Evolutionary conservation across 2,888 invertebrate genomes (phyloP).

Genomic region (Campoplex nolae): DNA sequence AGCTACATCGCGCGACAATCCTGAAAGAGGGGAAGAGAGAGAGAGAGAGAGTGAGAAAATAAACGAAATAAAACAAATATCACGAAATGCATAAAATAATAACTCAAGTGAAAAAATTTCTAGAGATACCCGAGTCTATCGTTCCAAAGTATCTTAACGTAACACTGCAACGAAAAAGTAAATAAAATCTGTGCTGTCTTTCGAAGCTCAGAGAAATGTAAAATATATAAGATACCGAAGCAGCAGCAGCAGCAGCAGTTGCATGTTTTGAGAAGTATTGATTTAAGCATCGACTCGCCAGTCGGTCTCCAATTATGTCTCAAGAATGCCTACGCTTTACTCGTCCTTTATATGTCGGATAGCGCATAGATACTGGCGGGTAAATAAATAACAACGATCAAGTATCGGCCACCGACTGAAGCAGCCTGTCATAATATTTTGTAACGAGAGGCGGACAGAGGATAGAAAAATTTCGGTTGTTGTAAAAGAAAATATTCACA

Average conservation of each 20-base stretch:
- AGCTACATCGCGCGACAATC: not conserved
- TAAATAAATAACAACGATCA: constrained; percentile 53
- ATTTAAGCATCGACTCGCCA: constrained; percentile 27
- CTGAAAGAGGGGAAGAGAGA: not conserved
- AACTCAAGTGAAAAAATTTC: constrained; percentile 35
- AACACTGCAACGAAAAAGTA: constrained; percentile 54
- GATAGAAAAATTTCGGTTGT: not conserved
- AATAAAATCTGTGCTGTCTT: constrained; percentile 27
- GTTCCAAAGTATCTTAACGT: constrained; percentile 23
- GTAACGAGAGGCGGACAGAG: constrained; percentile 50
- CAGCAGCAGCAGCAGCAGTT: not conserved
- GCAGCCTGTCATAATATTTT: constrained; percentile 64
- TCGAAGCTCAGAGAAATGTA: constrained; percentile 9
- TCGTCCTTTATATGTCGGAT: constrained; percentile 35
- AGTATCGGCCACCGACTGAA: constrained; percentile 45
- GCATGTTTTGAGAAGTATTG: constrained; percentile 38
- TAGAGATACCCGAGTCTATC: constrained; percentile 23
- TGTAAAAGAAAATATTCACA: constrained; percentile 1
- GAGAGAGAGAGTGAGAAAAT: not conserved
- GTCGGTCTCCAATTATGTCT: constrained; percentile 54
- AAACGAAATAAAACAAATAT: constrained; percentile 38
- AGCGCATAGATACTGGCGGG: constrained; percentile 27
- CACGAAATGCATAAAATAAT: constrained; percentile 57
- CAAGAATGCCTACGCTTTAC: constrained; percentile 55
- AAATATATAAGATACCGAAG: constrained; percentile 6